phyloP scores from a whole-genome alignment of 2,797 vertebrate species.

The Enteromius anoplus region DNA sequence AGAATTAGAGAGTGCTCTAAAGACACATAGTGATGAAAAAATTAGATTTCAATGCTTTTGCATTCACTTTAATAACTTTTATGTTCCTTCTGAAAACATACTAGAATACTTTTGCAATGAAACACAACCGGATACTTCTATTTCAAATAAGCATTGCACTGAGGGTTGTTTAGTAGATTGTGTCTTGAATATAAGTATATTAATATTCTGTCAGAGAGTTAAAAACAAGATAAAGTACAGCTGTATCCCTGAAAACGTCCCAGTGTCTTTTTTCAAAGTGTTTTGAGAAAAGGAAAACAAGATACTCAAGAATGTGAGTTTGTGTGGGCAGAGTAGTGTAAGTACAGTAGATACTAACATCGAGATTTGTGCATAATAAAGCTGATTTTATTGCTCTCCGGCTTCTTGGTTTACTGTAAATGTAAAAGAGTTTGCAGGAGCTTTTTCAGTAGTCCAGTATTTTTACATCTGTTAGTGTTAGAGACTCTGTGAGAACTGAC shows the following conservation, averaged over 20 bases:
- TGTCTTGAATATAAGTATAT: too few species aligned
- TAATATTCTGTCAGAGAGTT: too few species aligned
- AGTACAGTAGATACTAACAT: neutral
- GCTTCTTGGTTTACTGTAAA: neutral
- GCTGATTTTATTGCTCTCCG: neutral
- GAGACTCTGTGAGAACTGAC: neutral
- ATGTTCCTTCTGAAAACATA: neutral
- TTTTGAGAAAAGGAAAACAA: neutral
- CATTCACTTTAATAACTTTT: neutral
- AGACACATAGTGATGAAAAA: neutral
- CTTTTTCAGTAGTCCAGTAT: neutral
- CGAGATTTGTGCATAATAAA: neutral
- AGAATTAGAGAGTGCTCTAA: neutral
- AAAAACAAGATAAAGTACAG: neutral
- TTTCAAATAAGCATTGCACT: too few species aligned
- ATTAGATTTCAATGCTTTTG: neutral
- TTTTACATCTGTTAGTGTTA: neutral
- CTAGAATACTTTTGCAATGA: neutral
- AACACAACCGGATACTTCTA: neutral
- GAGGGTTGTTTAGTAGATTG: too few species aligned
- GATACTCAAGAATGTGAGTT: neutral
- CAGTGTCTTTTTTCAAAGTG: neutral
- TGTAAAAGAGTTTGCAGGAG: neutral
- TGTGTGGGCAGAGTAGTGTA: neutral
- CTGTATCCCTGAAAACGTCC: neutral